Conservation (phyloP, 2,888 invertebrate genomes). For the Zootermopsis nevadensis region DNA sequence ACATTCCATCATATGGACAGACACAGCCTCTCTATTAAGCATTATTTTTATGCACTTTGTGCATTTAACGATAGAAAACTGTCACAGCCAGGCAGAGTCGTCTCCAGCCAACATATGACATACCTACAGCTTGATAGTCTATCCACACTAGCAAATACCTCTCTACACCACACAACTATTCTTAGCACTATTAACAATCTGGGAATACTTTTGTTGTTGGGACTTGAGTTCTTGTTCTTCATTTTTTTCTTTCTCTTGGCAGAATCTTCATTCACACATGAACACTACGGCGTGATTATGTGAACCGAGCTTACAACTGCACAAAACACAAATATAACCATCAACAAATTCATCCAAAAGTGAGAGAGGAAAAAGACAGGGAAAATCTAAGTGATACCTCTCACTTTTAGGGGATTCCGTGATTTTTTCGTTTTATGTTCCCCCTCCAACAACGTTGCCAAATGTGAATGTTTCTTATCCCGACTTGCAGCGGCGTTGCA, state of each 20-base stretch:
- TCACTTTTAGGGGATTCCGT: neutral
- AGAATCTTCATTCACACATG: slow-evolving; percentile 51
- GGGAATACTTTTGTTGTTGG: slow-evolving; percentile 38
- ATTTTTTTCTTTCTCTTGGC: slow-evolving; percentile 48
- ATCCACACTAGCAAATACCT: neutral
- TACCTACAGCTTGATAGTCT: neutral
- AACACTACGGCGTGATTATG: slow-evolving; percentile 51
- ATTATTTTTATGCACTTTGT: no score
- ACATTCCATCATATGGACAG: no score
- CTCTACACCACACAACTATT: neutral
- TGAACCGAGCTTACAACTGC: slow-evolving; percentile 31
- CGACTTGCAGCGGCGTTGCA: slow-evolving; percentile 46
- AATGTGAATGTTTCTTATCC: slow-evolving; percentile 37
- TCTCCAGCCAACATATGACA: no score
- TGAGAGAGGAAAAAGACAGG: neutral
- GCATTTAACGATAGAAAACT: no score
- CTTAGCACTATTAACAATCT: slow-evolving; percentile 15
- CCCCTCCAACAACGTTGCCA: slow-evolving; percentile 21
- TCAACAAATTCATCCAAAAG: slow-evolving; percentile 31
- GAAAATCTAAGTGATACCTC: neutral
- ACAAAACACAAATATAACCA: slow-evolving; percentile 26
- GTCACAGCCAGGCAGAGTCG: no score
- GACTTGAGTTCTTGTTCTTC: slow-evolving; percentile 38
- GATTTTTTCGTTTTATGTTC: neutral
- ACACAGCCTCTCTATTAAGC: no score